Base-by-base conservation (phyloP, 2,113 vertebrate species). In the Semnornis frantzii region DNA sequence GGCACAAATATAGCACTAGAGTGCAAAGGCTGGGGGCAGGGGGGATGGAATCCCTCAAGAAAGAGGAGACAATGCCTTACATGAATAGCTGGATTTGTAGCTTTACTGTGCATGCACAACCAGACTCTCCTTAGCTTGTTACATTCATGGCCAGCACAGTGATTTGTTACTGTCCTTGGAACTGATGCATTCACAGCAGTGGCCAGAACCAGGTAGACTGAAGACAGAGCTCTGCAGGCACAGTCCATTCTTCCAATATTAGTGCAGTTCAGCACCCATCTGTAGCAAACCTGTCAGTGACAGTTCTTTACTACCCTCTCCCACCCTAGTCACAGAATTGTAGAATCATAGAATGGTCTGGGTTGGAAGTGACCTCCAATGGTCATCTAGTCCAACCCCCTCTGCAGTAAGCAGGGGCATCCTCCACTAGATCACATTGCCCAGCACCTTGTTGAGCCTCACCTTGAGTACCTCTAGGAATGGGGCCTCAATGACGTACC, bases 1-100 rank as follows among this genome's bases (percentile, higher is more conserved):
- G 96, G 96, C 94, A 97, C 96, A 87, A 97, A 98, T 95, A 96
- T n/a, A 97, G 93, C 76, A 28, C 91, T 90, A 91, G 64, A 92
- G 96, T 92, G 93, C 93, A 92, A 94, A 77, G 71, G 85, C 82
- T 96, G 81, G 91, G 93, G 94, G 91, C 90, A 92, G 95, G 94
- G 68, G 64, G 92, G 39, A 83, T 82, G 71, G 77, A 97, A 94
- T 97, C 95, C 96, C 91, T 96, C 72, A 96, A 94, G 94, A 92
- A 90, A 63, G 84, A 69, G 91, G 70, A 94, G 84, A 92, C 80
- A 92, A 94, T 58, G 87, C 78, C 70, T 81, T 93, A 82, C 2
- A 3, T 83, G 87, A 82, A 81, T 39, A 60, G 9, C 42, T 83
- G 58, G 76, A 71, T 72, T 82, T 92, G 74, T 39, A 72, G 52